Base-by-base conservation (phyloP, 2,888 invertebrate species). In the Zaprionus obscuricornis region DNA sequence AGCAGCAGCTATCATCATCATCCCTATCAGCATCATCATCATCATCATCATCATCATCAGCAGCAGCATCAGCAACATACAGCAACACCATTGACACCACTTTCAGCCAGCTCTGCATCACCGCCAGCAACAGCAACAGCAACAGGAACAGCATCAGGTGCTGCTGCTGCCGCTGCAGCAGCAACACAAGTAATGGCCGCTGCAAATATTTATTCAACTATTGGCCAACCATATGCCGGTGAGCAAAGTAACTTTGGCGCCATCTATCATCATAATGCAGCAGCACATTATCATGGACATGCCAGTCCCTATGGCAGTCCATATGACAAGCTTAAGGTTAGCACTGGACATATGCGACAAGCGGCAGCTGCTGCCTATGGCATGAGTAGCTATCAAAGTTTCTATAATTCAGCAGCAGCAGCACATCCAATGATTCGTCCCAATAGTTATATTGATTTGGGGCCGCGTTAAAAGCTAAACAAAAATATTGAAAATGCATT, bases 241-340 rank as follows among this genome's bases (percentile, higher is more conserved):
- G 90, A 90, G 31, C 88, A 81, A 40, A 89, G 89, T 42, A 89
- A 89, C 65, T 91, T 89, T 58, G 90, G 91, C 0, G 88, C 90
- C 36, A 89, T 90, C 63, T 90, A 91, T 73, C 90, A 90, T 72
- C 89, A 89, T 66, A 87, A 88, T 16, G 89, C 89, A 70, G 69
- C 85, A 13, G 72, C 86, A 51, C 86, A 88, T 59, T 86, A 87
- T 64, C 72, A 70, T 24, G 56, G 77, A 6, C 82, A 81, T 24
- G 70, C 78, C n/a, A n/a, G n/a, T n/a, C 24, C 88, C 5, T 77
- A 90, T 66, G 88, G 83, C 34, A 89, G 76, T 74, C 90, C 91
- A 8, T 90, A 90, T 67, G 90, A 91, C 40, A 90, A 90, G 78
- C 87, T 89, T 17, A 91, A 90, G 77, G 85, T 89, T 31, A 42